These are phyloP conservation scores for Drosophila cracens DNA, from an alignment of 2,888 invertebrate genomes.

Conservation along the genomic window DNA sequence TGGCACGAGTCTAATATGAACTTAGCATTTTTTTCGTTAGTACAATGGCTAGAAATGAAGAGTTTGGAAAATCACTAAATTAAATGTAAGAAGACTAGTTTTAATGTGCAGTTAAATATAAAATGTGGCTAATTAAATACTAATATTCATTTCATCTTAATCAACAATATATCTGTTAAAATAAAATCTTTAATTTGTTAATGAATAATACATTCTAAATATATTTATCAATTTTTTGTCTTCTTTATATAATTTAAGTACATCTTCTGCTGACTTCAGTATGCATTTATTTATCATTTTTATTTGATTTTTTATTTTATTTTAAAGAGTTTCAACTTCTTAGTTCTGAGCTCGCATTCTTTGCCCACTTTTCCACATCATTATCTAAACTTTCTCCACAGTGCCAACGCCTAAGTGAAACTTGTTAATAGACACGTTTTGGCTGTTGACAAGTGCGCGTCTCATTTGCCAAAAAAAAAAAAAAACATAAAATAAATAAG, in stretches of 20 bases:
- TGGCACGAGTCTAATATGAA: slow-evolving; percentile 46
- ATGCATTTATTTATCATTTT: not conserved
- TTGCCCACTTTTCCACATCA: not conserved
- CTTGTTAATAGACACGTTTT: slow-evolving; percentile 64
- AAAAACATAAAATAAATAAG: slow-evolving; percentile 14
- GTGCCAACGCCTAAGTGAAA: slow-evolving; percentile 35
- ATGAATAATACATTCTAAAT: no score
- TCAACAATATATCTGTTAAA: not conserved
- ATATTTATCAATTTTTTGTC: not conserved
- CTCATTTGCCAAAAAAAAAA: slow-evolving; percentile 51
- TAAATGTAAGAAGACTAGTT: no score
- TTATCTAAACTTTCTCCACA: slow-evolving; percentile 14
- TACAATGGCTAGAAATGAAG: slow-evolving; percentile 29
- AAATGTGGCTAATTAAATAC: not conserved
- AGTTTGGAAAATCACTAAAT: slow-evolving; percentile 12
- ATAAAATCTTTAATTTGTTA: no score
- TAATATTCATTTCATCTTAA: not conserved
- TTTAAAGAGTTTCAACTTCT: not conserved
- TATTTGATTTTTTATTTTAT: not conserved
- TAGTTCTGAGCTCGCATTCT: not conserved
- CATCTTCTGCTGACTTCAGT: not conserved
- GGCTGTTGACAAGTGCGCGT: slow-evolving; percentile 63
- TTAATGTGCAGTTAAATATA: rapidly evolving
- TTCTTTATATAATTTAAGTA: not conserved
- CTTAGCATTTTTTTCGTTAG: slow-evolving; percentile 13